Conservation (phyloP, 2,113 vertebrate species). For the Guaruba guarouba region DNA sequence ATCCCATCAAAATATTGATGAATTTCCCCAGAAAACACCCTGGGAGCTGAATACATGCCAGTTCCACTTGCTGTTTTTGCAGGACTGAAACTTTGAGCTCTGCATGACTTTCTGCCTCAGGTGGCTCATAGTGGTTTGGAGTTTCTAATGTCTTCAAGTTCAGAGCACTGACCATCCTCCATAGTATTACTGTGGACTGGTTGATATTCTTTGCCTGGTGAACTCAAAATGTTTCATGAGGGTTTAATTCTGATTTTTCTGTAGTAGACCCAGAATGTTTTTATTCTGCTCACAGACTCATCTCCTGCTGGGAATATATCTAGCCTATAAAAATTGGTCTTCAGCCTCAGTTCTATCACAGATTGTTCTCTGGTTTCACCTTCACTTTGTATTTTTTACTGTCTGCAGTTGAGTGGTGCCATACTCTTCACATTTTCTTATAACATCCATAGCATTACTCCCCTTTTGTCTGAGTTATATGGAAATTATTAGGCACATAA, state of each 20-base stretch:
- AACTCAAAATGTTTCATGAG: neutral
- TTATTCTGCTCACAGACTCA: neutral
- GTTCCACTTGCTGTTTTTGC: slow-evolving; percentile 36
- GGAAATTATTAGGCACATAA: neutral
- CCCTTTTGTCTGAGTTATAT: neutral
- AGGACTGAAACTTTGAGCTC: slow-evolving; percentile 37
- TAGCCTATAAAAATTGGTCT: slow-evolving; percentile 12
- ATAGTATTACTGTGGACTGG: neutral
- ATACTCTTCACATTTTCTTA: neutral
- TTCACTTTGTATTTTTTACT: neutral
- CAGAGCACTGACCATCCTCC: slow-evolving; percentile 29
- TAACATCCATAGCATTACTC: neutral
- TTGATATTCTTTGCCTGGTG: slow-evolving; percentile 11
- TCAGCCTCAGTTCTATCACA: neutral
- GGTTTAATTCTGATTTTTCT: slow-evolving; percentile 11
- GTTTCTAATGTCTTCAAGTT: slow-evolving; percentile 34
- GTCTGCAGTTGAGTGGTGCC: neutral
- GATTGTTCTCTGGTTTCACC: neutral
- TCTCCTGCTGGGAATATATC: neutral
- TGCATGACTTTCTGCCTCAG: slow-evolving; percentile 43
- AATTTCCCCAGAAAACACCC: slow-evolving; percentile 35
- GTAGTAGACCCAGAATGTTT: neutral
- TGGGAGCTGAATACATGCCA: slow-evolving; percentile 22
- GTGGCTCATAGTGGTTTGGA: slow-evolving; percentile 19
- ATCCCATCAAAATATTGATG: slow-evolving; percentile 60